A percentile compares a stretch with the other conserved stretches of the same genome.
Conservation (phyloP, 1,140 invertebrate species). For the Phocides pigmalion region DNA sequence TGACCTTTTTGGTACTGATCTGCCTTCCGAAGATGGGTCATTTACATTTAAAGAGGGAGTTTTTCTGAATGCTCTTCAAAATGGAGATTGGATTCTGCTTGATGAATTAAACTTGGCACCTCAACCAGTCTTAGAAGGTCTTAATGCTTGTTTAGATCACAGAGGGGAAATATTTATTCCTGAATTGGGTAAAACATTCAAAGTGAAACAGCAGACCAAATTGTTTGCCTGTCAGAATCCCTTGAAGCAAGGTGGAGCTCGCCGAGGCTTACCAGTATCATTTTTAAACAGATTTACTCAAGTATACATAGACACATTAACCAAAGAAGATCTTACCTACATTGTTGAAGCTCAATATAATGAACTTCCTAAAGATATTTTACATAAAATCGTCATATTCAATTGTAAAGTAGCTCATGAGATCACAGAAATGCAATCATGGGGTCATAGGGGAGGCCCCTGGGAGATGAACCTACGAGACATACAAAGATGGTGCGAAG, state of each 20-base stretch:
- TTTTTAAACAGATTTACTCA: slow-evolving; percentile 99
- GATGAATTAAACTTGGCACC: slow-evolving; percentile 99
- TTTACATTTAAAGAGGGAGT: slow-evolving; percentile 99
- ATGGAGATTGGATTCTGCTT: slow-evolving; percentile 97
- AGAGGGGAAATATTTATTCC: slow-evolving; percentile 97
- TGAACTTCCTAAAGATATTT: slow-evolving; percentile 80
- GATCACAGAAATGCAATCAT: slow-evolving; percentile 86
- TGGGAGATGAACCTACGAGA: slow-evolving; percentile 99
- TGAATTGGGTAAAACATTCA: slow-evolving; percentile 95
- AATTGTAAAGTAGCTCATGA: slow-evolving; percentile 88
- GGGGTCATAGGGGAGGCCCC: slow-evolving; percentile 92
- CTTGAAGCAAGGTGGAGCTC: slow-evolving; percentile 96
- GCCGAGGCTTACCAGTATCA: slow-evolving; percentile 97
- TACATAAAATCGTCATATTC: slow-evolving; percentile 92
- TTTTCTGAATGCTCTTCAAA: slow-evolving; percentile 95
- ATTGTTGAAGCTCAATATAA: slow-evolving; percentile 85
- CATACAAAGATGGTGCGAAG: slow-evolving; percentile 95
- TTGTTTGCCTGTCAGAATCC: slow-evolving; percentile 99
- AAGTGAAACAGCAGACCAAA: slow-evolving; percentile 89
- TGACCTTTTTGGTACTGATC: slow-evolving; percentile 98
- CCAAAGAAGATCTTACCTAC: slow-evolving; percentile 89
- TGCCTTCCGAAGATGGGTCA: slow-evolving; percentile 96
- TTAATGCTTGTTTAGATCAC: slow-evolving; percentile 99
- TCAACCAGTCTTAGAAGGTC: slow-evolving; percentile 98
- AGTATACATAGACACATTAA: slow-evolving; percentile 94